These are phyloP conservation scores for Molorchus minor DNA, from an alignment of 2,888 invertebrate genomes.

Conservation along the genomic window DNA sequence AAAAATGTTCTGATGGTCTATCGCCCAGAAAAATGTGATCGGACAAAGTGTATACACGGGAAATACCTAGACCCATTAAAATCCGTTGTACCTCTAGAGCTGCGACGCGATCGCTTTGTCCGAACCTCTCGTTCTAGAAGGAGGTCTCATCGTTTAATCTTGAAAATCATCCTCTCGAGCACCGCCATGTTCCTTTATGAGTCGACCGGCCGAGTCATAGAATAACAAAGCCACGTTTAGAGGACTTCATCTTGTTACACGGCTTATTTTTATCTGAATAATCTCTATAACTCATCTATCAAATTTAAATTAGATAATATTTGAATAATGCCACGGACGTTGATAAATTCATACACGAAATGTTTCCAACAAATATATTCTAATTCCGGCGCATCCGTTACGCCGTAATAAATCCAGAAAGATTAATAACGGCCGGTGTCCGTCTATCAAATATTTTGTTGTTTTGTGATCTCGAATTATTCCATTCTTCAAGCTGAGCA, in stretches of 20 bases:
- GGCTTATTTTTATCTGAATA: slow-evolving; percentile 28
- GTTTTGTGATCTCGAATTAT: slow-evolving; percentile 1
- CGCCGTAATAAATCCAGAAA: slow-evolving; percentile 1
- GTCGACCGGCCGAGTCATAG: slow-evolving; percentile 1
- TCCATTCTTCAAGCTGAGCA: slow-evolving; percentile 1
- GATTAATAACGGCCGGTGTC: slow-evolving; percentile 12
- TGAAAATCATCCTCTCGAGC: too few species aligned
- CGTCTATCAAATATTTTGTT: slow-evolving; percentile 9
- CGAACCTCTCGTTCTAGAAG: not conserved
- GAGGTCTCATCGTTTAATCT: not conserved
- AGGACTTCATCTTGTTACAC: slow-evolving; percentile 24
- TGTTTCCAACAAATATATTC: slow-evolving; percentile 16
- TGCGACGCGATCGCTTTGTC: too few species aligned
- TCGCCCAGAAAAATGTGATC: too few species aligned
- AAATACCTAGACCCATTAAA: too few species aligned
- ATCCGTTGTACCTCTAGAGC: too few species aligned
- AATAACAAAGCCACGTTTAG: slow-evolving; percentile 5
- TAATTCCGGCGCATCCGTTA: slow-evolving; percentile 18
- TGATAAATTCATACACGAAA: slow-evolving; percentile 23
- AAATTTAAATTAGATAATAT: slow-evolving; percentile 31
- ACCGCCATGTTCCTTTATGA: not conserved
- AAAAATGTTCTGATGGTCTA: too few species aligned
- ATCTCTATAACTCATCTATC: slow-evolving; percentile 31
- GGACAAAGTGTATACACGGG: too few species aligned
- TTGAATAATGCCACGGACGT: slow-evolving; percentile 15